Conservation (phyloP, 2,888 invertebrate species). For the Parelbella ahira region DNA sequence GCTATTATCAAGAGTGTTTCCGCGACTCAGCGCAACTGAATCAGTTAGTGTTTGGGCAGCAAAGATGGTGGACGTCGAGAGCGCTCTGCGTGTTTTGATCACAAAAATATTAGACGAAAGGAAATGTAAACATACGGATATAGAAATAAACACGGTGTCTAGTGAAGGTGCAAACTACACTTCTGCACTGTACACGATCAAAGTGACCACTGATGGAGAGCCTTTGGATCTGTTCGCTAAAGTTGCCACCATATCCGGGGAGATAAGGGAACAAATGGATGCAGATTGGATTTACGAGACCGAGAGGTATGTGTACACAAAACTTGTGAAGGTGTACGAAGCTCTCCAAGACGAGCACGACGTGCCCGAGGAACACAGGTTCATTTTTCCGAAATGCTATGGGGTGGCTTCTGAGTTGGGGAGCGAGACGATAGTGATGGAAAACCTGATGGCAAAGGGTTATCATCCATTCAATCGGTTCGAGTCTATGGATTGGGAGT, state of each 20-base stretch:
- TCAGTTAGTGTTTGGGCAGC: conserved; percentile 16
- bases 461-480: conserved; percentile 47
- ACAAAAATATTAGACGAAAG: conserved; percentile 34
- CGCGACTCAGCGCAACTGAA: too few species aligned
- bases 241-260: conserved; percentile 44
- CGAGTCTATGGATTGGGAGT: conserved; percentile 49
- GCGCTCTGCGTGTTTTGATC: conserved; percentile 30
- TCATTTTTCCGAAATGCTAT: conserved; percentile 45
- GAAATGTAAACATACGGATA: background rate
- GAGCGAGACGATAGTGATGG: conserved; percentile 52
- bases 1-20: too few species aligned
- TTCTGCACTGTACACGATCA: conserved; percentile 18
- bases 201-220: conserved; percentile 6
- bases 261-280: conserved; percentile 36
- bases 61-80: conserved; percentile 36
- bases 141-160: conserved; percentile 11
- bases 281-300: conserved; percentile 39
- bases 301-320: conserved; percentile 46
- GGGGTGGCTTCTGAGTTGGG: conserved; percentile 36
- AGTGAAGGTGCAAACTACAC: conserved; percentile 32
- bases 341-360: conserved; percentile 40
- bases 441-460: conserved; percentile 47
- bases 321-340: conserved; percentile 39
- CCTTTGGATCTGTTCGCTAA: conserved; percentile 47
- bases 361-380: conserved; percentile 39